Conservation (phyloP, 2,797 vertebrate species). For the Ctenopoma kingsleyae region DNA sequence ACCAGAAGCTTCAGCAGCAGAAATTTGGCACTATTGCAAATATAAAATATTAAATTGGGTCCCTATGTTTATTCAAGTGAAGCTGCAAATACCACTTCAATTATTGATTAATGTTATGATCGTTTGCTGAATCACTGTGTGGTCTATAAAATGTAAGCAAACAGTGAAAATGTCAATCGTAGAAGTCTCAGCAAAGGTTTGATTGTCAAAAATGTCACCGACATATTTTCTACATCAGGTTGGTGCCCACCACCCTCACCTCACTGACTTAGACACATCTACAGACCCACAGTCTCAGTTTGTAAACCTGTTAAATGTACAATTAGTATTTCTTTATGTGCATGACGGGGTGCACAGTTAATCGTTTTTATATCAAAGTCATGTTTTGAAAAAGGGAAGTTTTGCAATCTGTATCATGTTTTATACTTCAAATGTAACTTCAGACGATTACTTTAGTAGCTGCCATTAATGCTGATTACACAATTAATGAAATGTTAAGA, state of each 20-base stretch:
- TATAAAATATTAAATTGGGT: neutral
- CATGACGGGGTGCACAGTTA: neutral
- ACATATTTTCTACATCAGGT: too few species aligned
- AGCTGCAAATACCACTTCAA: neutral
- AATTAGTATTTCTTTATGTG: neutral
- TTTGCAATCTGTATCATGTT: neutral
- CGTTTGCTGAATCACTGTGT: neutral
- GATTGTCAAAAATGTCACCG: too few species aligned
- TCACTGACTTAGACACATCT: constrained; percentile 2
- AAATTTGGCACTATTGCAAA: neutral
- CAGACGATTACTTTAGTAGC: too few species aligned
- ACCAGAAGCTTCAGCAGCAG: constrained; percentile 3
- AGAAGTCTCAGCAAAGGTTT: too few species aligned
- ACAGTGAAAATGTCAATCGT: neutral
- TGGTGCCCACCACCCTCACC: neutral
- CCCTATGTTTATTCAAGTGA: neutral
- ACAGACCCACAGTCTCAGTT: neutral
- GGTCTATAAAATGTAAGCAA: neutral
- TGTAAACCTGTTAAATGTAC: neutral
- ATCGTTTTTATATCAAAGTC: neutral
- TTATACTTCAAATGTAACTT: too few species aligned
- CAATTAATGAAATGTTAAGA: neutral
- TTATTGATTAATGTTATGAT: neutral
- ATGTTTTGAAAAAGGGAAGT: too few species aligned
- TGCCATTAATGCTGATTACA: neutral